Conservation (phyloP, 1,140 invertebrate genomes). For the Popillia japonica region DNA sequence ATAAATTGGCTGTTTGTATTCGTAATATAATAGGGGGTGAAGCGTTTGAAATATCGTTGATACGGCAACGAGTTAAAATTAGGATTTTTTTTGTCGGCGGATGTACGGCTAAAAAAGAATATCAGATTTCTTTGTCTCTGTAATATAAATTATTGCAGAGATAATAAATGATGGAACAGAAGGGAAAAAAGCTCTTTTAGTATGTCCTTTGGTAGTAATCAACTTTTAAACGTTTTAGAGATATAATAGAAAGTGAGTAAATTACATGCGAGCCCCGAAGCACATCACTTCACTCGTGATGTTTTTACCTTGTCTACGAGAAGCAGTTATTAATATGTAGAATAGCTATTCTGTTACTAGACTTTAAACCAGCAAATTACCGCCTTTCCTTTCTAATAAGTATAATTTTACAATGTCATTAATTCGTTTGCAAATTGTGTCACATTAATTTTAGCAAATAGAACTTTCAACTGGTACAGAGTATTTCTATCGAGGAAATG, state of each 20-base stretch:
- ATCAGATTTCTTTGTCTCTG: neutral
- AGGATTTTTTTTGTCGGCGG: neutral
- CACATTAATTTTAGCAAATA: too few relatives aligned
- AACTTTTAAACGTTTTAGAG: neutral
- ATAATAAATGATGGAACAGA: neutral
- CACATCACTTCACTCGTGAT: neutral
- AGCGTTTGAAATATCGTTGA: neutral
- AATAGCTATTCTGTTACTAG: neutral
- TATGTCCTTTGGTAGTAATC: neutral
- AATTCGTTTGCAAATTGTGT: too few relatives aligned
- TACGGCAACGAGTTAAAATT: neutral
- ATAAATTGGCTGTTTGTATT: slow-evolving; percentile 33
- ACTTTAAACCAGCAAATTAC: neutral
- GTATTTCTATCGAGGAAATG: too few relatives aligned
- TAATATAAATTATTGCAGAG: neutral
- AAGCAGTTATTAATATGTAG: neutral
- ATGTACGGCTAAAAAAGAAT: neutral
- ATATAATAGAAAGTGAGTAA: neutral
- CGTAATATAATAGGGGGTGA: slow-evolving; percentile 12
- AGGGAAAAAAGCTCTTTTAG: neutral
- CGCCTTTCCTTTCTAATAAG: too few relatives aligned
- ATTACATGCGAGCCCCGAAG: neutral
- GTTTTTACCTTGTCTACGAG: neutral
- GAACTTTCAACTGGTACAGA: too few relatives aligned
- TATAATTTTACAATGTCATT: too few relatives aligned